Evolutionary conservation across 2,888 invertebrate genomes (phyloP), one percentile per base, ranked within the genome.

Genomic region (Volucella inanis): DNA sequence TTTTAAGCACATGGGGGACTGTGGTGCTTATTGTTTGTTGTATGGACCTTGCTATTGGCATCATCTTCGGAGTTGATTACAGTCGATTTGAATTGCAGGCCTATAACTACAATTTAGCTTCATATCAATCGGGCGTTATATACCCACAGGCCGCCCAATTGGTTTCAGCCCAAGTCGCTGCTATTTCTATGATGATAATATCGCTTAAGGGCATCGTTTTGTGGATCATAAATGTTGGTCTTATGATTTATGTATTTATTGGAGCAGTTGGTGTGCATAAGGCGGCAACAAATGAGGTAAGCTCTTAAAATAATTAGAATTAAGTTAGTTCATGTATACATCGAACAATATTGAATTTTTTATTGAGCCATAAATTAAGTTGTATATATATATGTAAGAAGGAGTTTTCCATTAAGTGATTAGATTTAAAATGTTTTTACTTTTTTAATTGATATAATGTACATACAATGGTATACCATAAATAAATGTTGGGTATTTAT

Each of bases 121-220:
- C 12, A 3, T 61, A 87, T 0, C 89, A 90, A 74, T 39, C 43
- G 0, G 90, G 88, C 2, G 0, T 0, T 0, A 70, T 89, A 8
- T 11, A 88, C 38, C 82, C 89, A 0, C 68, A 90, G 68, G 89
- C 88, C 11, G 89, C 87, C 3, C 88, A 90, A 45, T 50, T 92
- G 1, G 8, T 91, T 2, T 88, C 90, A 4, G 92, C 89, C 0
- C 88, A 89, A 83, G 89, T 90, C 3, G 89, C 90, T 1, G 89
- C 92, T 12, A 90, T 92, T 1, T 82, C 90, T 6, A 90, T 93
- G 89, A 89, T 92, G 90, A 88, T 92, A 11, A 88, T 93, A 18
- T 89, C 92, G 1, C 89, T 93, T 10, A 91, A 92, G 81, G 93
- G 93, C 11, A 93, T 91, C 86, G 75, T 92, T n/a, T 52, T 93